A percentile compares a stretch with the other conserved stretches of the same genome.
Evolutionary conservation across 2,113 vertebrate genomes (phyloP).

Genomic region (Lophius piscatorius): DNA sequence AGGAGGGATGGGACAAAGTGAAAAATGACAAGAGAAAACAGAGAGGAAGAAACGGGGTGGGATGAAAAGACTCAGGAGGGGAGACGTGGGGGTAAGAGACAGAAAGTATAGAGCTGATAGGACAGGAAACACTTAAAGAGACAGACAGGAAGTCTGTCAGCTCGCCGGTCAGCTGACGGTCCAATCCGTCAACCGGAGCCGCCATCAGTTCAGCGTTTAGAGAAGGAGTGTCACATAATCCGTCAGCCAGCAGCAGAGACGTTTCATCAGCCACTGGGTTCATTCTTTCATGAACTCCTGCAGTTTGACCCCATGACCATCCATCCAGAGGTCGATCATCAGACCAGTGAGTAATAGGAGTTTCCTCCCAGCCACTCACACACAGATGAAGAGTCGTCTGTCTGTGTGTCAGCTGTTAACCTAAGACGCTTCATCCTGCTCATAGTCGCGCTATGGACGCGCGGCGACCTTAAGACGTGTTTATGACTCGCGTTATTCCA

Average conservation of each 20-base stretch:
- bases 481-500: background rate
- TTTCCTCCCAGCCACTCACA: constrained; percentile 33
- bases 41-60: constrained; percentile 11
- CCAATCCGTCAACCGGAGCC: constrained; percentile 16
- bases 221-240: constrained; percentile 37
- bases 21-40: constrained; percentile 22
- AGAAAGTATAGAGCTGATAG: constrained; percentile 70
- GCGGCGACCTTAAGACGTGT: background rate
- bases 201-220: constrained; percentile 37
- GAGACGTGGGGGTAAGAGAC: constrained; percentile 24
- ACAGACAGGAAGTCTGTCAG: constrained; percentile 29
- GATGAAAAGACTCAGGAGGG: constrained; percentile 25
- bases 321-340: constrained; percentile 24
- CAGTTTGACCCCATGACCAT: constrained; percentile 56
- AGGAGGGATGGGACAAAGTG: constrained; percentile 23
- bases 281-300: constrained; percentile 56
- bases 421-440: too few relatives aligned
- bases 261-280: constrained; percentile 42
- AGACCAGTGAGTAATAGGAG: constrained; percentile 40
- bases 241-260: constrained; percentile 19
- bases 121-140: constrained; percentile 63
- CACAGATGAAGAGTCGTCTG: too few relatives aligned
- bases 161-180: constrained; percentile 38
- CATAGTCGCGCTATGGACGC: too few relatives aligned
- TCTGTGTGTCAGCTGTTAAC: too few relatives aligned